Conservation (phyloP, 2,797 vertebrate species). For the Okamejei kenojei region DNA sequence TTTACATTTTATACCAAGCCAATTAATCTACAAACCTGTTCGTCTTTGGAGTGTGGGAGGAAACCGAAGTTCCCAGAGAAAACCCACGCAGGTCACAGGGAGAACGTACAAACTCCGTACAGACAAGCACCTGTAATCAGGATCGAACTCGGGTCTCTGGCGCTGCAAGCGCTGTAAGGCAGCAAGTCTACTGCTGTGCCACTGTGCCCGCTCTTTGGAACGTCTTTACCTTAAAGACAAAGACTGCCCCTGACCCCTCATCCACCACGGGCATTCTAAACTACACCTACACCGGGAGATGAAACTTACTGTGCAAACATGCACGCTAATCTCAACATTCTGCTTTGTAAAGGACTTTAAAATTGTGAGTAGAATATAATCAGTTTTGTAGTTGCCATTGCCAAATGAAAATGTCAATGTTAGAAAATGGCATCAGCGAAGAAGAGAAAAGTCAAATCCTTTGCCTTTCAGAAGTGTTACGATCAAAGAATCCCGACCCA, state of each 20-base stretch:
- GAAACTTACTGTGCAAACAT: not conserved
- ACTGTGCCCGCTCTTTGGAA: too few species aligned
- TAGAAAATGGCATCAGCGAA: not conserved
- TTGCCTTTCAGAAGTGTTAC: too few species aligned
- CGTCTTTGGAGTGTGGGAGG: too few species aligned
- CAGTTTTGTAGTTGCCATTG: not conserved
- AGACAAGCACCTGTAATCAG: too few species aligned
- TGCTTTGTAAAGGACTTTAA: not conserved
- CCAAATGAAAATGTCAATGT: not conserved
- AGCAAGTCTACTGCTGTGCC: too few species aligned
- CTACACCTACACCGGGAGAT: not conserved
- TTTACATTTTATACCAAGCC: too few species aligned
- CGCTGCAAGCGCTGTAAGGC: too few species aligned
- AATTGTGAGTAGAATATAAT: not conserved
- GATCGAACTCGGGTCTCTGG: too few species aligned
- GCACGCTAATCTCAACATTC: not conserved
- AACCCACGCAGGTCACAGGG: too few species aligned
- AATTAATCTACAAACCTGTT: too few species aligned
- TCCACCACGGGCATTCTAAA: not conserved
- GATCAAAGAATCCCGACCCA: not conserved
- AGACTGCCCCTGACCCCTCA: not conserved
- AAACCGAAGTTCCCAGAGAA: too few species aligned
- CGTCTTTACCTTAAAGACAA: not conserved
- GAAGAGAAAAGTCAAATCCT: not conserved
- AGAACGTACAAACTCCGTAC: too few species aligned